Conservation (phyloP, 1,140 invertebrate species). For the Eumeta japonica region DNA sequence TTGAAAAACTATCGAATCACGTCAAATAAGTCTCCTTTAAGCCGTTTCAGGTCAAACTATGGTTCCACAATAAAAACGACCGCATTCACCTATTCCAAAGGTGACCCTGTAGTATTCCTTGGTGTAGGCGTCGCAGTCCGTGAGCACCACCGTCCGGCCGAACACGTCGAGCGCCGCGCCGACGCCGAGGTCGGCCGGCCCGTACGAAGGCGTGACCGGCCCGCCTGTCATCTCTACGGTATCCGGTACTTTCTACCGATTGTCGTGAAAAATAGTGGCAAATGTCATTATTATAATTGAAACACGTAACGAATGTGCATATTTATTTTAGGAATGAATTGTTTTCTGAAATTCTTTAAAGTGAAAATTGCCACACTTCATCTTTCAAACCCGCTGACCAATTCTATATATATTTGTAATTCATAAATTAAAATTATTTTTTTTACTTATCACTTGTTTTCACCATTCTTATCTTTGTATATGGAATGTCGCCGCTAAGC, state of each 20-base stretch:
- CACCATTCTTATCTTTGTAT: too few species aligned
- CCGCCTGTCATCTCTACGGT: constrained; percentile 43
- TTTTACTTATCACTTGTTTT: too few species aligned
- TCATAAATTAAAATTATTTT: too few species aligned
- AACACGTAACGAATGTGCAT: too few species aligned
- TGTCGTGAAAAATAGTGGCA: too few species aligned
- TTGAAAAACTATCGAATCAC: too few species aligned
- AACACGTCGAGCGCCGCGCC: constrained; percentile 78
- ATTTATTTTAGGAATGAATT: too few species aligned
- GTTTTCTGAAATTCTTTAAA: too few species aligned
- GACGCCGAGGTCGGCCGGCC: constrained; percentile 70
- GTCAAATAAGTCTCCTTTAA: neutral
- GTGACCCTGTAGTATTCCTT: constrained; percentile 80
- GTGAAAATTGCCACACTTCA: neutral
- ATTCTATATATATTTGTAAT: too few species aligned
- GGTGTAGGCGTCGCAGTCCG: constrained; percentile 84
- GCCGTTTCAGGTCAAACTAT: neutral
- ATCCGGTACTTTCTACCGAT: constrained; percentile 38
- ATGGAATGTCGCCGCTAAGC: too few species aligned
- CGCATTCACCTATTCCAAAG: constrained; percentile 50
- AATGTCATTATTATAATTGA: too few species aligned
- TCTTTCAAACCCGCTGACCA: neutral
- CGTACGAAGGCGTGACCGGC: constrained; percentile 28
- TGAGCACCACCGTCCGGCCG: constrained; percentile 77
- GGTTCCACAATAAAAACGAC: neutral